Base-by-base conservation (phyloP, 2,888 invertebrate species). In the Pristionchus maxplancki region DNA sequence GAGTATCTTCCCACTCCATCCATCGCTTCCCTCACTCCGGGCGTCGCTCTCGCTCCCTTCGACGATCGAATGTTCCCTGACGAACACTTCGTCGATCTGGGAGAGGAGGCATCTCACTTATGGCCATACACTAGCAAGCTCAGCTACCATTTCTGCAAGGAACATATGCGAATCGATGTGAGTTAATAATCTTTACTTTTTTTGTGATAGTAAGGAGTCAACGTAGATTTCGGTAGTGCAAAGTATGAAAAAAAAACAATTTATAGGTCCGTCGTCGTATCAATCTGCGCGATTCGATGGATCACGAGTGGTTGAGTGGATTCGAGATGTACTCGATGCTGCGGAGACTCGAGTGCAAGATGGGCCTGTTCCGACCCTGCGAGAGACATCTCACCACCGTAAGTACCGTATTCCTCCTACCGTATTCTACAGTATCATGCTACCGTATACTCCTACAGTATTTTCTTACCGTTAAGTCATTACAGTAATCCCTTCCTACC, bases 321-420 rank as follows among this genome's bases (percentile, higher is more conserved):
- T 86, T 86, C 48, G 86, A 86, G 67, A 86, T 86, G 64, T 86
- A 86, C n/a, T 64, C 67, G 34, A 86, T 86, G 67, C 67, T 64
- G 1, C 40, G 86, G 15, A 37, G 67, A 44, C 48, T 86, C 40
- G 86, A 86, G 28, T 67, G 44, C 28, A 64, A 40, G 11, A 64
- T 86, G 40, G 86, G 86, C 6, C 86, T 86, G 15, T 44, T 86
- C 86, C 20, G 34, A n/a, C 86, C 86, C 0, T 67, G 24, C 28
- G 86, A 86, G 40, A 64, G 86, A 64, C 67, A 86, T 67, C 86
- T 86, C 31, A 86, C 86, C 20, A 86, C 86, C n/a, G 86, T 86
- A 44, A 67, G 64, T 67, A 71, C 34, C 62, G 62, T n/a, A n/a
- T 62, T 17, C 58, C 24, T 8, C 17, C 24, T 58, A 58, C 20